phyloP scores from a whole-genome alignment of 2,888 invertebrate species.

The Brenthis daphne region DNA sequence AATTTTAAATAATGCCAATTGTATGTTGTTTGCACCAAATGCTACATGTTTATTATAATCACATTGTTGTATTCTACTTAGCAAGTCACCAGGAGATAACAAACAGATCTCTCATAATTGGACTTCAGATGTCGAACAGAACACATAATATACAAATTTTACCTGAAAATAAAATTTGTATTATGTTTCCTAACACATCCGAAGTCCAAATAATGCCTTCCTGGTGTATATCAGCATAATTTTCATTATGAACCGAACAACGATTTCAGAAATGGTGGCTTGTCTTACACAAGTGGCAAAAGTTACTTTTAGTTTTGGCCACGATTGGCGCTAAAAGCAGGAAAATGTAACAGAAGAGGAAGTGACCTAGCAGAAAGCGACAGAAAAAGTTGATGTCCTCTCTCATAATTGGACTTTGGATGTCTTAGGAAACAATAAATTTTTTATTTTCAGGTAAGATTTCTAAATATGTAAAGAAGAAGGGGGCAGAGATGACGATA shows the following conservation, averaged over 20 bases:
- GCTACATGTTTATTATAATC: constrained; percentile 4
- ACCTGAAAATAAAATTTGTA: constrained; percentile 16
- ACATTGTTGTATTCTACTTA: constrained; percentile 24
- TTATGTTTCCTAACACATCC: constrained; percentile 33
- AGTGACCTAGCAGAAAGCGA: background rate
- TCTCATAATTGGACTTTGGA: constrained; percentile 14
- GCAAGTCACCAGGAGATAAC: constrained; percentile 35
- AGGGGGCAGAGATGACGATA: too few relatives aligned
- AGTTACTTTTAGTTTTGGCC: background rate
- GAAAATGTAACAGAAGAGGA: background rate
- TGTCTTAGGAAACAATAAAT: constrained; percentile 5
- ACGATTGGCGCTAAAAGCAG: background rate
- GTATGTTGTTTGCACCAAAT: background rate
- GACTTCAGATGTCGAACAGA: constrained; percentile 20
- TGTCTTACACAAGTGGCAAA: background rate
- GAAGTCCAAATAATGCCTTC: background rate
- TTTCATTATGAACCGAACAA: too few relatives aligned
- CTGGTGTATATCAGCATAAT: too few relatives aligned
- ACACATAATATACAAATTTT: background rate
- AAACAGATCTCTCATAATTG: constrained; percentile 29
- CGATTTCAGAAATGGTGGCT: background rate
- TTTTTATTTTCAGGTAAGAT: too few relatives aligned
- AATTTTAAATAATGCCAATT: background rate
- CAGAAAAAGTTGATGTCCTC: constrained; percentile 7
- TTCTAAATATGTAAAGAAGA: background rate